Evolutionary conservation across 2,113 vertebrate species (phyloP), one percentile per base, ranked within the genome.

Genomic region (Passerina amoena): DNA sequence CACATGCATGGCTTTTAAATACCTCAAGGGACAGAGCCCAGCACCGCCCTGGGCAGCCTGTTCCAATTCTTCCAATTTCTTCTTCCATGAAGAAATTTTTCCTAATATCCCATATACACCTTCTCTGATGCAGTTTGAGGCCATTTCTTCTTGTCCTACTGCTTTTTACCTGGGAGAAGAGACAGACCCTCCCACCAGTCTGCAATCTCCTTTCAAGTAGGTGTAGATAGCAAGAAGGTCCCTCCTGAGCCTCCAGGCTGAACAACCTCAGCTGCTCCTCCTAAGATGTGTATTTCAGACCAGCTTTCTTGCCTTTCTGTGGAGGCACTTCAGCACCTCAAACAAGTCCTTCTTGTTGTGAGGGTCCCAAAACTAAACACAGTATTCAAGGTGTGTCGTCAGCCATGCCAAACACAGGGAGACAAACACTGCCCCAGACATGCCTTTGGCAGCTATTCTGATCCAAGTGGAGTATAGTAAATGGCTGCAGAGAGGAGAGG

Each of bases 281-380:
- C 28, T 9, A 15, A 30, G 15, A 47, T 0, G 0, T 21, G 22
- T 16, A 27, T 31, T 86, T 80, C 21, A 44, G 27, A 42, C 7
- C 12, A 54, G 15, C 14, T 66, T 44, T 3, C 8, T 0, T 65
- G 38, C 15, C 18, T 30, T 69, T 69, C 38, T n/a, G 14, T 69
- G 27, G n/a, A 64, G 10, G 7, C 3, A 4, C 27, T 75, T 24
- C 0, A 2, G 14, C 23, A 31, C 33, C 56, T 70, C n/a, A 38
- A 10, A 33, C 45, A 51, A 11, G 5, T 21, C 38, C 13, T 38
- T 38, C 35, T 59, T n/a, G 8, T 11, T 1, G 0, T 5, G 18
- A 50, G 31, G 31, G n/a, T 35, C 45, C 51, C 57, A 65, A 38
- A 91, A 65, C 11, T 12, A 12, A 42, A 47, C 0, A 0, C 16